Conservation (phyloP, 2,888 invertebrate species). For the Odontothrips loti region DNA sequence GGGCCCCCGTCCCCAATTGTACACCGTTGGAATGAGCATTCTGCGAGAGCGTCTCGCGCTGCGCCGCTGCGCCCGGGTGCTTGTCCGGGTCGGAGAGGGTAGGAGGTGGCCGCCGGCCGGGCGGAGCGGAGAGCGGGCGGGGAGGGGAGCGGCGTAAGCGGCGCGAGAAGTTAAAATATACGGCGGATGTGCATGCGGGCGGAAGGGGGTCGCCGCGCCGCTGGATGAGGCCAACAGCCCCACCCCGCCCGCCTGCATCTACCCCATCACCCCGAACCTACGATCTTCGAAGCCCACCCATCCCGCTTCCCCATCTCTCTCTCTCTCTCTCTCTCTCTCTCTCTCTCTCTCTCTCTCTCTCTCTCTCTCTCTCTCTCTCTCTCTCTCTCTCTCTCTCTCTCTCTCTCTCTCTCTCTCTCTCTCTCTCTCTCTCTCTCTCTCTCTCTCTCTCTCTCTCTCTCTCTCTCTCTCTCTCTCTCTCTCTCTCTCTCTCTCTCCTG, state of each 20-base stretch:
- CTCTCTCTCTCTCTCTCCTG: no score
- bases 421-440: no score
- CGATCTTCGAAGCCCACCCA: no score
- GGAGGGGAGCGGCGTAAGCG: background rate
- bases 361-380: no score
- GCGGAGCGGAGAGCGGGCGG: background rate
- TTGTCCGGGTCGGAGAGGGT: background rate
- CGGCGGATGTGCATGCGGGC: constrained; percentile 18
- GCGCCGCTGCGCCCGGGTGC: background rate
- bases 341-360: no score
- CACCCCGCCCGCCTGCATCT: background rate
- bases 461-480: no score
- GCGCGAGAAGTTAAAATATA: constrained; percentile 26
- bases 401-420: no score
- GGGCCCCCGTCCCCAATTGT: constrained; percentile 8
- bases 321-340: no score
- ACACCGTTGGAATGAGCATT: constrained; percentile 19
- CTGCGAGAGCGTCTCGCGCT: background rate
- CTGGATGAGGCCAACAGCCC: background rate
- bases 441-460: no score
- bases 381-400: no score
- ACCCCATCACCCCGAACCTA: no score
- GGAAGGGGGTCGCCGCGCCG: background rate
- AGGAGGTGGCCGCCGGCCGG: background rate
- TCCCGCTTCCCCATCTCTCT: no score